Percentiles rank a stretch among this genome's conserved stretches.
Conservation (phyloP, 1,140 invertebrate species). For the Aethina tumida region DNA sequence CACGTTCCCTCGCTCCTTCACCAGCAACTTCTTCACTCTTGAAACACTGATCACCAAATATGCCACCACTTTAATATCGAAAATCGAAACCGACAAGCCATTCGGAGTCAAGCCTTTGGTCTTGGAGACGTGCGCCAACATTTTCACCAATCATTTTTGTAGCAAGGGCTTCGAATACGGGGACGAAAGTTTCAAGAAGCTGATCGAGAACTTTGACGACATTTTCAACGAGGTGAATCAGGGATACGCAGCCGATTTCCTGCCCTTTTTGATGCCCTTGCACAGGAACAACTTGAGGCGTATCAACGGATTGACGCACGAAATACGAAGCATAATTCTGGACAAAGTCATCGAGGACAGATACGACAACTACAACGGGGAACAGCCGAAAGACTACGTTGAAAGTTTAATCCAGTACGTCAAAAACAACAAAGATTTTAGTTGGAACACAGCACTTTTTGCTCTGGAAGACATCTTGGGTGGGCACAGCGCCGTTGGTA, state of each 20-base stretch:
- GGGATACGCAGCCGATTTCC: conserved; percentile 75
- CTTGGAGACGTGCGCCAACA: conserved; percentile 59
- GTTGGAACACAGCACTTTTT: conserved; percentile 57
- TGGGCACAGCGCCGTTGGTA: conserved; percentile 78
- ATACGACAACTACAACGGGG: conserved; percentile 40
- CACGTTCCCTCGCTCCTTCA: conserved; percentile 63
- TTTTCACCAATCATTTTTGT: conserved; percentile 77
- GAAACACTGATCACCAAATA: conserved; percentile 45
- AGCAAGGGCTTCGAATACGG: conserved; percentile 54
- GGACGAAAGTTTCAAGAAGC: conserved; percentile 50
- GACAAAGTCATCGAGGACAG: conserved; percentile 55
- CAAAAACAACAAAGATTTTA: conserved; percentile 39
- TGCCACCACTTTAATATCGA: conserved; percentile 31
- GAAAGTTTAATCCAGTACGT: conserved; percentile 59
- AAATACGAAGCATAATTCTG: conserved; percentile 62
- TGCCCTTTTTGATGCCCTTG: conserved; percentile 68
- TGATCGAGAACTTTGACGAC: conserved; percentile 62
- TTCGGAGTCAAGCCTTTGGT: conserved; percentile 51
- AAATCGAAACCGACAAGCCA: conserved; percentile 26
- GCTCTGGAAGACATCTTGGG: conserved; percentile 78
- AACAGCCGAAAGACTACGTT: conserved; percentile 57
- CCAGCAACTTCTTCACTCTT: conserved; percentile 53
- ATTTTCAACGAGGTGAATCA: conserved; percentile 87
- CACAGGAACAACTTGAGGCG: conserved; percentile 55
- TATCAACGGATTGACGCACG: conserved; percentile 52